Conservation (phyloP, 2,113 vertebrate genomes). For the Bucco capensis region DNA sequence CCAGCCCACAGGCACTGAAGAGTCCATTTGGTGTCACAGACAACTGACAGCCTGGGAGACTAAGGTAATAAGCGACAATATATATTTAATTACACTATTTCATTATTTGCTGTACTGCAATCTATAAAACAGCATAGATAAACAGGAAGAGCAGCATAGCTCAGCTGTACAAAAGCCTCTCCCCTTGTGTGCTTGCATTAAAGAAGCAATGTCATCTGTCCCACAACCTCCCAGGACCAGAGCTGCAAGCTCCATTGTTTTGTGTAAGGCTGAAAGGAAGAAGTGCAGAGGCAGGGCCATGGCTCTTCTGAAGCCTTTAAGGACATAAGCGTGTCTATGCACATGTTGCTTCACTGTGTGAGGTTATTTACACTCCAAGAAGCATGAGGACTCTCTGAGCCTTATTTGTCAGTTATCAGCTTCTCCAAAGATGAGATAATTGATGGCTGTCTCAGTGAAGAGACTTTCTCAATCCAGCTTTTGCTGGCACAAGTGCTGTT, state of each 20-base stretch:
- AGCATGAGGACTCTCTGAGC: not conserved
- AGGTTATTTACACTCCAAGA: not conserved
- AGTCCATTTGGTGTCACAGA: not conserved
- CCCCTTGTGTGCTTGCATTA: not conserved
- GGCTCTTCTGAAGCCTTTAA: not conserved
- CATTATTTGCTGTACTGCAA: not conserved
- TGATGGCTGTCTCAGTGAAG: not conserved
- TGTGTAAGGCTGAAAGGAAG: not conserved
- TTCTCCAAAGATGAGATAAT: not conserved
- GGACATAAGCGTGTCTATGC: not conserved
- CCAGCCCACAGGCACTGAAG: rapidly evolving
- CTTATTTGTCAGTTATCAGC: no score
- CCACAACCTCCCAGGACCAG: not conserved
- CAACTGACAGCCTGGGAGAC: not conserved
- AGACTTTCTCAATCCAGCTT: not conserved
- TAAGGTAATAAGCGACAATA: not conserved
- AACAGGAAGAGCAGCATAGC: not conserved
- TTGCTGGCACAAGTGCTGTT: not conserved
- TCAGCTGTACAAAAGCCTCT: not conserved
- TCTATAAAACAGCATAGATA: not conserved
- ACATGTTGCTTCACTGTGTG: not conserved
- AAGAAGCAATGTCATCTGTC: not conserved
- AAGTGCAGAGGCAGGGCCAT: not conserved
- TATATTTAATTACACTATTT: not conserved
- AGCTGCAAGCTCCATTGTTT: not conserved